Percentiles rank a stretch among this genome's conserved stretches.
Conservation (phyloP, 2,888 invertebrate genomes). For the Sinhomidia bicolor region DNA sequence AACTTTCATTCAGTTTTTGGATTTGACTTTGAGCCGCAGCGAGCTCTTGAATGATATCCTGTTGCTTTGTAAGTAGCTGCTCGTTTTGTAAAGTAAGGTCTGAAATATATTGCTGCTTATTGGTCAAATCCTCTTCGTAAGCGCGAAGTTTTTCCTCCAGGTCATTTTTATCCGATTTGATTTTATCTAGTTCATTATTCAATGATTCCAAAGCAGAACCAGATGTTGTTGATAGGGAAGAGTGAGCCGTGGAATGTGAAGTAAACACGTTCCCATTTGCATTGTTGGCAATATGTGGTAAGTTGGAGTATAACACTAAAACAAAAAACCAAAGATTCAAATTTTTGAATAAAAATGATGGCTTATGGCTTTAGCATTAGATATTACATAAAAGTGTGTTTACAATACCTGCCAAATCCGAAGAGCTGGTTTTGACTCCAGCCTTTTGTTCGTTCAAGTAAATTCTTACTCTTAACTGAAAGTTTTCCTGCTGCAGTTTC, state of each 20-base stretch:
- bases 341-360: too few species aligned
- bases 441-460: slow-evolving; percentile 75
- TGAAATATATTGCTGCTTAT: slow-evolving; percentile 60
- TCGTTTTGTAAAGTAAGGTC: slow-evolving; percentile 59
- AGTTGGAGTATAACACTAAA: slow-evolving; percentile 72
- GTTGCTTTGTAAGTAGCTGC: slow-evolving; percentile 42
- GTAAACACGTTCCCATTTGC: slow-evolving; percentile 40
- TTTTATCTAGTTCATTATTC: slow-evolving; percentile 56
- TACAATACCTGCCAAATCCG: slow-evolving; percentile 74
- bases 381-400: too few species aligned
- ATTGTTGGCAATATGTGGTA: slow-evolving; percentile 47
- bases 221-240: slow-evolving; percentile 59
- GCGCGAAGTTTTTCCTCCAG: slow-evolving; percentile 63
- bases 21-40: slow-evolving; percentile 27
- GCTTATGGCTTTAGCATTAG: too few species aligned
- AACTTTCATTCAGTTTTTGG: slow-evolving; percentile 43
- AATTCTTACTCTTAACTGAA: slow-evolving; percentile 76
- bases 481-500: slow-evolving; percentile 77
- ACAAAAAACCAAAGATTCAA: not conserved
- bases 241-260: slow-evolving; percentile 69
- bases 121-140: slow-evolving; percentile 54
- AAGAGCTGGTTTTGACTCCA: slow-evolving; percentile 73
- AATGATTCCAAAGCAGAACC: slow-evolving; percentile 48
- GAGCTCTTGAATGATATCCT: slow-evolving; percentile 42
- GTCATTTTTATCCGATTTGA: slow-evolving; percentile 63